Conservation (phyloP, 1,140 invertebrate genomes). For the Thaumetopoea pityocampa region DNA sequence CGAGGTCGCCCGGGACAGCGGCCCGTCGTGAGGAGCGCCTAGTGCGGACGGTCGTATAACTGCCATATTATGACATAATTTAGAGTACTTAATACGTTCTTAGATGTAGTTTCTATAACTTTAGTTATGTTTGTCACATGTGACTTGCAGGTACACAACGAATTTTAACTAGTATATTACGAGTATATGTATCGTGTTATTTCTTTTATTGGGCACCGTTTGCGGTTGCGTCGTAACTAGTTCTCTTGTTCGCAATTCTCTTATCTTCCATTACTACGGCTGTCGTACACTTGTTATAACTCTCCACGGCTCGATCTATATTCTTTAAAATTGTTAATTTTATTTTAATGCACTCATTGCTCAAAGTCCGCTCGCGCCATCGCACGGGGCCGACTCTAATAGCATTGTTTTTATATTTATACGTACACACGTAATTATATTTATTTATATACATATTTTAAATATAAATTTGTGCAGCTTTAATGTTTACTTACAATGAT, state of each 20-base stretch:
- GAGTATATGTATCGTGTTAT: constrained; percentile 45
- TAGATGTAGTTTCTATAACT: constrained; percentile 55
- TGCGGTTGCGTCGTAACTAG: constrained; percentile 33
- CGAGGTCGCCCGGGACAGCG: constrained; percentile 19
- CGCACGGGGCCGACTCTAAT: constrained; percentile 53
- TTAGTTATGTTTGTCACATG: constrained; percentile 59
- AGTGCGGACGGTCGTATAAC: constrained; percentile 69
- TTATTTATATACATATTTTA: constrained; percentile 72
- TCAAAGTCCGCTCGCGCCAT: constrained; percentile 62
- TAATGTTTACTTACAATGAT: constrained; percentile 74
- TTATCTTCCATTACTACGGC: constrained; percentile 51
- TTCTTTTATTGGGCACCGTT: constrained; percentile 38
- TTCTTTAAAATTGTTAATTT: constrained; percentile 45
- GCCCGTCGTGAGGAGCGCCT: constrained; percentile 49
- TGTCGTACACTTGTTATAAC: constrained; percentile 64
- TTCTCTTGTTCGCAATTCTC: constrained; percentile 29
- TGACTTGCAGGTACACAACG: constrained; percentile 61
- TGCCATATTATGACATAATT: constrained; percentile 75
- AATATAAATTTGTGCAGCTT: constrained; percentile 71
- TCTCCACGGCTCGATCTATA: constrained; percentile 56
- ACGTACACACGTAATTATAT: constrained; percentile 63
- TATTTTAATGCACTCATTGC: constrained; percentile 53
- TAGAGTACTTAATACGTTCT: constrained; percentile 66
- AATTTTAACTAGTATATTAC: constrained; percentile 59
- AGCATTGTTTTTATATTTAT: constrained; percentile 58